phyloP scores from a whole-genome alignment of 2,113 vertebrate genomes.

The Progne subis region DNA sequence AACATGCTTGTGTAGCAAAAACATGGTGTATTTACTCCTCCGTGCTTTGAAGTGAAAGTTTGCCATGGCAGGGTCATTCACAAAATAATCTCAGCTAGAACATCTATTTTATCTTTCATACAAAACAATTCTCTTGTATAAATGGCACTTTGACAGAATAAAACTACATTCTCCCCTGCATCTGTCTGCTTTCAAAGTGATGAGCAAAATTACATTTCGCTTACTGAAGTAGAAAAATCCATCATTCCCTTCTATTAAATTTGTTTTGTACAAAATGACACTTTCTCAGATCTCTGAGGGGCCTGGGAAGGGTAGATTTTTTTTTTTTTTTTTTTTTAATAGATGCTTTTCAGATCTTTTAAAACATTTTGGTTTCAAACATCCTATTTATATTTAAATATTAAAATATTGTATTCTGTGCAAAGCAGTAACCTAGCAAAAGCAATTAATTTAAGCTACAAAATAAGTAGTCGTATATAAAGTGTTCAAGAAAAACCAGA shows the following conservation, averaged over 20 bases:
- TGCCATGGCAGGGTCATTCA: not conserved
- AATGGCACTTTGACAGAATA: not conserved
- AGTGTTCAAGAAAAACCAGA: not conserved
- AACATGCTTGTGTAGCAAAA: not conserved
- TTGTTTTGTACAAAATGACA: not conserved
- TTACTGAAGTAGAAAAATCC: not conserved
- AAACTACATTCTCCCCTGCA: not conserved
- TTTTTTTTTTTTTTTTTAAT: not conserved
- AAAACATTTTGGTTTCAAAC: not conserved
- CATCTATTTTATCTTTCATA: not conserved
- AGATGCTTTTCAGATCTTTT: not conserved
- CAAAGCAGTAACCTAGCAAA: not conserved
- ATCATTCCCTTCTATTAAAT: not conserved
- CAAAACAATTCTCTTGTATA: not conserved
- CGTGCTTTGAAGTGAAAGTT: not conserved
- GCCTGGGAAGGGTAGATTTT: not conserved
- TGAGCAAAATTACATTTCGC: not conserved
- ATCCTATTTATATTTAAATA: not conserved
- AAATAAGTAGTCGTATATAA: not conserved
- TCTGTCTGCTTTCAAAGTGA: not conserved
- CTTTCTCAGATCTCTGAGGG: not conserved
- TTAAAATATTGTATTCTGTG: not conserved
- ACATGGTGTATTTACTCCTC: fast-evolving
- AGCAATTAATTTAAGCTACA: not conserved
- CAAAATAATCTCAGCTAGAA: not conserved